phyloP scores from a whole-genome alignment of 2,113 vertebrate species.

The Nothoprocta perdicaria region DNA sequence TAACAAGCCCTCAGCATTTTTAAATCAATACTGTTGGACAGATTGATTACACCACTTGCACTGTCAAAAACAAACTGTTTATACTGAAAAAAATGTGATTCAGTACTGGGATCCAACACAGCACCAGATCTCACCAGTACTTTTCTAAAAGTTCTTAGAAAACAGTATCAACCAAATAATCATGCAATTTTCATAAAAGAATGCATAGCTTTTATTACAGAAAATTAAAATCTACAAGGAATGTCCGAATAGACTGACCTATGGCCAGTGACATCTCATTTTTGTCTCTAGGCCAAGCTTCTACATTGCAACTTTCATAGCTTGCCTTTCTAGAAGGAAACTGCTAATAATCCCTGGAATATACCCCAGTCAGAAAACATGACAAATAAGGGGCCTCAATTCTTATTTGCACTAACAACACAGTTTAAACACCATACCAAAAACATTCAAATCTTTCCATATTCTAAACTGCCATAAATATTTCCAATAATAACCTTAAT shows the following conservation, averaged over 20 bases:
- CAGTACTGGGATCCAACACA: neutral
- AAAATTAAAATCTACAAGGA: neutral
- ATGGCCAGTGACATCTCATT: neutral
- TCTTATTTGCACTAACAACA: neutral
- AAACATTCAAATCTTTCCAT: neutral
- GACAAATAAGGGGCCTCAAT: neutral
- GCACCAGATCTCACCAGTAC: neutral
- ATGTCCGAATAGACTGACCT: neutral
- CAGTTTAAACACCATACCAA: neutral
- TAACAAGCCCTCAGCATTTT: neutral
- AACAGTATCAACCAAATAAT: neutral
- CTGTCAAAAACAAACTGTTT: neutral
- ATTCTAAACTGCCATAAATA: neutral
- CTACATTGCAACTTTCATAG: neutral
- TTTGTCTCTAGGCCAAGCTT: neutral
- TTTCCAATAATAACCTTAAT: neutral
- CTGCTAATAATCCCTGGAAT: neutral
- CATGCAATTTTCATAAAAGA: neutral
- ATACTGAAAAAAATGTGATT: neutral
- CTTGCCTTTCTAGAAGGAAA: neutral
- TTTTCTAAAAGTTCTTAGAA: neutral
- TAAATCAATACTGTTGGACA: neutral
- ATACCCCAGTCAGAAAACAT: neutral
- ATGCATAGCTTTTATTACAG: neutral
- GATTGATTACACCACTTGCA: neutral